These are phyloP conservation scores for Megalops atlanticus DNA, from an alignment of 2,113 vertebrate species.

Conservation along the genomic window DNA sequence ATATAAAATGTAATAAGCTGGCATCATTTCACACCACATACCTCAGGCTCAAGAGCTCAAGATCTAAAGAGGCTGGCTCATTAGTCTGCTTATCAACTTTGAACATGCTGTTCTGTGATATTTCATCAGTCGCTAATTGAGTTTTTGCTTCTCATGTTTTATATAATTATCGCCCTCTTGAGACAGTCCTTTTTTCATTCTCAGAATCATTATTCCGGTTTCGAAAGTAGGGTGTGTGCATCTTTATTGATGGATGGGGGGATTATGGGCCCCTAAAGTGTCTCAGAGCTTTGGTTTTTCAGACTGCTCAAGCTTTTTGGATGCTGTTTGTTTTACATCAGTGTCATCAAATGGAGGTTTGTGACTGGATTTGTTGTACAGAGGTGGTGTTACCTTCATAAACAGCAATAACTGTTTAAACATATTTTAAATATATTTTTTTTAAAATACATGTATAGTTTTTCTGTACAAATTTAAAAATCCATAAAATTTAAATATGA, in stretches of 20 bases:
- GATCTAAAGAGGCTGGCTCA: constrained; percentile 13
- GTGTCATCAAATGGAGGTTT: no score
- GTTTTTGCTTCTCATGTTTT: background rate
- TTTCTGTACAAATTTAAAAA: no score
- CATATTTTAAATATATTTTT: no score
- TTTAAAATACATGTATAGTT: no score
- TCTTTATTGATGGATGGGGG: background rate
- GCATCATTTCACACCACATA: background rate
- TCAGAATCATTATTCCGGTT: background rate
- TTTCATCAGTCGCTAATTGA: background rate
- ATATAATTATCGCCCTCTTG: background rate
- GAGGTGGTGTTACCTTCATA: no score
- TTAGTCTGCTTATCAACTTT: constrained; percentile 8
- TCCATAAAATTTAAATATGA: no score
- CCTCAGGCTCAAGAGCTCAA: background rate
- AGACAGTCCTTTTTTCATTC: background rate
- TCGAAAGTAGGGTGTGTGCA: background rate
- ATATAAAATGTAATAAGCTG: constrained; percentile 10
- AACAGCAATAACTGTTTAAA: no score
- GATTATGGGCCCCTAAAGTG: no score
- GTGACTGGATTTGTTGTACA: no score
- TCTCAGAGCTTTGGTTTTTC: no score
- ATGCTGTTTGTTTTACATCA: no score
- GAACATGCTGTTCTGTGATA: constrained; percentile 11
- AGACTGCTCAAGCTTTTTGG: no score